Evolutionary conservation across 2,888 invertebrate genomes (phyloP).

Genomic region (Volucella inanis): DNA sequence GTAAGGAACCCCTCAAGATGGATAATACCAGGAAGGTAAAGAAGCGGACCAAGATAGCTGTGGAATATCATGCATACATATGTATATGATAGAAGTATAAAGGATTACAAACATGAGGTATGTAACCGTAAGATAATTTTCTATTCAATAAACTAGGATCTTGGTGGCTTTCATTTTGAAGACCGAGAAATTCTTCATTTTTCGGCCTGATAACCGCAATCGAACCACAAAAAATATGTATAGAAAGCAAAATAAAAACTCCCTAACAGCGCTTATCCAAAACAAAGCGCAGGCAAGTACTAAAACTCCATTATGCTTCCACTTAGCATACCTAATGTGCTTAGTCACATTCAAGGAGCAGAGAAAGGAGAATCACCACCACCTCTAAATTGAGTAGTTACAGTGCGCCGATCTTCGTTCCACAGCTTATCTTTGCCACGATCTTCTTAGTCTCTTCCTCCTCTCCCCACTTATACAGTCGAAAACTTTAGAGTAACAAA

Average conservation of each 20-base stretch:
- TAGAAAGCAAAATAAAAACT: no score
- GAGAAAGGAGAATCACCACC: neutral
- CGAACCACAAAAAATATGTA: neutral
- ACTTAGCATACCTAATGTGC: constrained; percentile 49
- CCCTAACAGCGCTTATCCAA: constrained; percentile 8
- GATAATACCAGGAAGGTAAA: no score
- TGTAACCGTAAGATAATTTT: no score
- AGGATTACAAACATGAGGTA: no score
- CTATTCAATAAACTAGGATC: no score
- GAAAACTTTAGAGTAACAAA: constrained; percentile 14
- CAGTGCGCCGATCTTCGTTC: constrained; percentile 28
- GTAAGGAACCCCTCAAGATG: no score
- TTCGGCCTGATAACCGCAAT: constrained; percentile 11
- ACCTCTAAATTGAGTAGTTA: constrained; percentile 46
- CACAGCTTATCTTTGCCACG: constrained; percentile 43
- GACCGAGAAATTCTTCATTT: constrained; percentile 16
- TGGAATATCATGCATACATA: no score
- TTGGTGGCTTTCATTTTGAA: no score
- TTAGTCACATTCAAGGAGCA: constrained; percentile 21
- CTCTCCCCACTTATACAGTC: neutral
- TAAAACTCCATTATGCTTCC: constrained; percentile 26
- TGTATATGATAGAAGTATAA: no score
- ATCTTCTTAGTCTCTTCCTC: constrained; percentile 1
- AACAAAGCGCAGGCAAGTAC: neutral
- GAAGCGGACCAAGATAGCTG: no score